Evolutionary conservation across 2,888 invertebrate species (phyloP).

Genomic region (Pseudoips prasinana): DNA sequence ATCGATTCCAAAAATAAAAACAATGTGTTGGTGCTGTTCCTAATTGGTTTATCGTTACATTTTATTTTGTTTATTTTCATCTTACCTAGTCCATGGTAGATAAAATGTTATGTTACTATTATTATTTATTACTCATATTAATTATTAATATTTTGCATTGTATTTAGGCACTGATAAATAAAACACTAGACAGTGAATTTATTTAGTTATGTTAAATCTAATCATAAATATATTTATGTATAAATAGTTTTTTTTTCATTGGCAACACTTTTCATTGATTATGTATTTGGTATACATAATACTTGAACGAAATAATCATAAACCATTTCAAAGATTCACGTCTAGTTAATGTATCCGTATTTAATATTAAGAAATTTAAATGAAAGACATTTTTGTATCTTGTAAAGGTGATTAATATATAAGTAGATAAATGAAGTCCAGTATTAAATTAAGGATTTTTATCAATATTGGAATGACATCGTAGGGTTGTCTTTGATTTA

Average conservation of each 20-base stretch:
- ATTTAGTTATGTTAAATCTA: too few species aligned
- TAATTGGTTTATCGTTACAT: slow-evolving; percentile 33
- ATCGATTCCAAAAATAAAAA: slow-evolving; percentile 36
- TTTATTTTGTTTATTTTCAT: slow-evolving; percentile 22
- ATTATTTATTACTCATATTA: slow-evolving; percentile 23
- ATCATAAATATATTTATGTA: too few species aligned
- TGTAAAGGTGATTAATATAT: slow-evolving; percentile 32
- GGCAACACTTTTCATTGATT: too few species aligned
- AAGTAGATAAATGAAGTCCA: slow-evolving; percentile 47
- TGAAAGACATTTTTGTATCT: slow-evolving; percentile 54
- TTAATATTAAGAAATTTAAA: slow-evolving; percentile 33
- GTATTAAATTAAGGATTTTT: slow-evolving; percentile 44
- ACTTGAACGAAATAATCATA: too few species aligned
- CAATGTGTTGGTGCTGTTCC: slow-evolving; percentile 43
- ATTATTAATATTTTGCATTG: slow-evolving; percentile 29
- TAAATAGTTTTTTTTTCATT: too few species aligned
- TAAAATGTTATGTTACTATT: slow-evolving; percentile 13
- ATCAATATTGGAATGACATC: slow-evolving; percentile 27
- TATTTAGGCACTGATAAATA: slow-evolving; percentile 28
- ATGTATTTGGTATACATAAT: too few species aligned
- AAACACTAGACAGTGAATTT: too few species aligned
- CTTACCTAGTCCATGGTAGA: slow-evolving; percentile 32
- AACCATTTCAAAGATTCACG: too few species aligned
- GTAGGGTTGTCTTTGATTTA: neutral
- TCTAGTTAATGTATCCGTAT: slow-evolving; percentile 19